Conservation (phyloP, 2,113 vertebrate genomes). For the Glareola pratincola region DNA sequence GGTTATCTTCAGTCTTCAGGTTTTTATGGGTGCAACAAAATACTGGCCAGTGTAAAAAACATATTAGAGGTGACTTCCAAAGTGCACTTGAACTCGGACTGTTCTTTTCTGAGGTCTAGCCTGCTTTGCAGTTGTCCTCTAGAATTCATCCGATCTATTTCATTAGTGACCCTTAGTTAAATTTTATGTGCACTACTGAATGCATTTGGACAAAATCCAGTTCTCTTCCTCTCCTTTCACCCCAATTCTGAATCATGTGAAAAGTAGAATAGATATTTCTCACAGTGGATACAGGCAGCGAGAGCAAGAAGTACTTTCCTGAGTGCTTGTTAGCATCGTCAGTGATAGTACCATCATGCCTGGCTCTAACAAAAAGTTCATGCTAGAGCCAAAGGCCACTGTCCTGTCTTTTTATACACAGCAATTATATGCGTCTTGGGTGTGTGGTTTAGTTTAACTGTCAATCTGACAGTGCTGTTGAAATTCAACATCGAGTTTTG, state of each 20-base stretch:
- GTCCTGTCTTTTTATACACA: not conserved
- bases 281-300: not conserved
- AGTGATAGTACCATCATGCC: not conserved
- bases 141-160: conserved; percentile 1
- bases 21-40: not conserved
- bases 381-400: not conserved
- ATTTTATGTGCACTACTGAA: conserved; percentile 18
- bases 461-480: conserved; percentile 20
- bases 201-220: conserved; percentile 31
- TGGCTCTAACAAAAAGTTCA: not conserved
- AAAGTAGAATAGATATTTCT: conserved; percentile 41
- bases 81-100: not conserved
- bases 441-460: conserved; percentile 17
- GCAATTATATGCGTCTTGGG: not conserved
- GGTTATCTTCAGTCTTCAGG: not conserved
- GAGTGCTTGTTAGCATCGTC: conserved; percentile 8
- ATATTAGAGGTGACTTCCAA: not conserved
- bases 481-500: conserved; percentile 39
- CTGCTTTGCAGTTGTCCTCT: not conserved
- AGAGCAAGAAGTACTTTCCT: not conserved
- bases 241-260: conserved; percentile 1
- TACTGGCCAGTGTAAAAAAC: not conserved
- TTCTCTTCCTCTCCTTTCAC: not conserved
- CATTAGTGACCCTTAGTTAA: conserved; percentile 25
- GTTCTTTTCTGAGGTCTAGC: not conserved